Evolutionary conservation across 2,888 invertebrate species (phyloP).

Genomic region (Oligia strigilis): DNA sequence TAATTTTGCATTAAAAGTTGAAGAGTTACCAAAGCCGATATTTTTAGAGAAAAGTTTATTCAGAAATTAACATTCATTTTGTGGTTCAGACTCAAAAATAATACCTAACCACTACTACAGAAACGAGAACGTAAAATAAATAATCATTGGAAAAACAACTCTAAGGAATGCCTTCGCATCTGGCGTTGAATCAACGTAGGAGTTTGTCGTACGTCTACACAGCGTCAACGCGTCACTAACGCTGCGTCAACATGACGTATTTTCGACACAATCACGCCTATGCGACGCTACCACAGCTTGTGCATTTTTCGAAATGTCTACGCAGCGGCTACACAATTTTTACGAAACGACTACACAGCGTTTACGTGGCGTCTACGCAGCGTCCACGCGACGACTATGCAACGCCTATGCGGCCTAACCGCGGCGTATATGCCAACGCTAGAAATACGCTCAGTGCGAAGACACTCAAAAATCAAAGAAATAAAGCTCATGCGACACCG

Average conservation of each 20-base stretch:
- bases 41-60: not conserved
- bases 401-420: not conserved
- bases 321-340: not conserved
- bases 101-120: constrained; percentile 10
- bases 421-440: not conserved
- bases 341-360: not conserved
- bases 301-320: not conserved
- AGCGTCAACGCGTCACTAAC: not conserved
- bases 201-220: not conserved
- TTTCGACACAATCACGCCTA: not conserved
- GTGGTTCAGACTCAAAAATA: constrained; percentile 52
- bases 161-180: constrained; percentile 10
- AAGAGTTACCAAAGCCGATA: constrained; percentile 10
- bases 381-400: not conserved
- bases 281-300: not conserved
- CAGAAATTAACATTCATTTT: not conserved
- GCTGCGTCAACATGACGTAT: not conserved
- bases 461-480: constrained; percentile 29
- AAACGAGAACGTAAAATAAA: not conserved
- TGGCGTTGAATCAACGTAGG: not conserved
- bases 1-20: not conserved
- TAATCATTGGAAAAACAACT: not conserved
- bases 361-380: not conserved
- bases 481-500: constrained; percentile 69
- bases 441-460: not conserved